phyloP scores from a whole-genome alignment of 2,888 invertebrate genomes.

The Nebria salina region DNA sequence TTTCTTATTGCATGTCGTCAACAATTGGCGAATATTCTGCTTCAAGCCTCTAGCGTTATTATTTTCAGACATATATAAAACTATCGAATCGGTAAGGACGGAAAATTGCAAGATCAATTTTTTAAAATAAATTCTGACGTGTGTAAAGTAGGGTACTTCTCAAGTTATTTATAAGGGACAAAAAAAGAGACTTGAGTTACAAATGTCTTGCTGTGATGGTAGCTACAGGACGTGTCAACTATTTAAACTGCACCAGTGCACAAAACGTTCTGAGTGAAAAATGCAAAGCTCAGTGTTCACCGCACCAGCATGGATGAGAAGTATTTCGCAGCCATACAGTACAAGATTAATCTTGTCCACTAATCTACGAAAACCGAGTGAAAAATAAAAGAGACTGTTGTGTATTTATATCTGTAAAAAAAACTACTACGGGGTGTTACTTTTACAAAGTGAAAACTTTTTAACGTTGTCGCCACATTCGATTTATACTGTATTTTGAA shows the following conservation, averaged over 20 bases:
- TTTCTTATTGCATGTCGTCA: neutral
- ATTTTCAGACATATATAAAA: neutral
- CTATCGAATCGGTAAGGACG: constrained; percentile 10
- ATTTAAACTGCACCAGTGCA: constrained; percentile 38
- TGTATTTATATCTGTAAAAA: neutral
- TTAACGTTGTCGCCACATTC: neutral
- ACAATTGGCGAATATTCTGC: too few relatives aligned
- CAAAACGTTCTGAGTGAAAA: constrained; percentile 24
- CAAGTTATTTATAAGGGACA: constrained; percentile 25
- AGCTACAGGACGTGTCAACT: constrained; percentile 21
- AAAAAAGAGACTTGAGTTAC: neutral
- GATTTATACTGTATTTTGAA: too few relatives aligned
- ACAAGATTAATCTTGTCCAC: constrained; percentile 35
- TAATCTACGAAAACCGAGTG: constrained; percentile 44
- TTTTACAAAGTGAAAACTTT: neutral
- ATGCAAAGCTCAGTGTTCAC: constrained; percentile 14
- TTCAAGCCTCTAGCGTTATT: neutral
- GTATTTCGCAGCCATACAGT: constrained; percentile 36
- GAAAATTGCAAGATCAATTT: constrained; percentile 28
- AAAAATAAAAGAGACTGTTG: neutral
- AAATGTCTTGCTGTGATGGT: neutral
- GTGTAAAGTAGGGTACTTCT: neutral
- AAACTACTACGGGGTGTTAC: neutral
- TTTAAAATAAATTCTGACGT: constrained; percentile 35
- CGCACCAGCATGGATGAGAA: neutral